phyloP scores from a whole-genome alignment of 2,797 vertebrate species.

The Margarornis squamiger region DNA sequence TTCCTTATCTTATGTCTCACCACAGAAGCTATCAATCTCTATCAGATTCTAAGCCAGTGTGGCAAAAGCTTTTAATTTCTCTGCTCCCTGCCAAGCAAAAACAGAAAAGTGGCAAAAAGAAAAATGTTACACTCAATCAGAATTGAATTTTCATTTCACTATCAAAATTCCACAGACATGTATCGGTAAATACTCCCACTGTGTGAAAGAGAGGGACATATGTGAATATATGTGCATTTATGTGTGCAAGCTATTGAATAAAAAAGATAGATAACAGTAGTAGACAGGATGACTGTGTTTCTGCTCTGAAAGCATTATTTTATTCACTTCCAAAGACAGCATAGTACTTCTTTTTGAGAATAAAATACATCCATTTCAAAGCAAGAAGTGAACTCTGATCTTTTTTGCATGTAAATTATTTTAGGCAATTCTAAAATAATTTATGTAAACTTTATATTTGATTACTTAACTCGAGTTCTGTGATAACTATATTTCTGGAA shows the following conservation, averaged over 20 bases:
- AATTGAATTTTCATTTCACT: neutral
- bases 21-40: conserved; percentile 4
- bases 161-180: neutral
- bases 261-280: neutral
- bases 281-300: neutral
- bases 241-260: neutral
- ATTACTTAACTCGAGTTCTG: neutral
- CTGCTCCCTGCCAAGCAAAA: neutral
- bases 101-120: neutral
- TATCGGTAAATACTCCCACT: neutral
- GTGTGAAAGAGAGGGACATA: neutral
- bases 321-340: neutral
- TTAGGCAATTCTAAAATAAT: neutral
- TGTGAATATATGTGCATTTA: neutral
- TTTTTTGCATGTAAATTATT: neutral
- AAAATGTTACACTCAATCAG: neutral
- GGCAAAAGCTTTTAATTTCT: conserved; percentile 1
- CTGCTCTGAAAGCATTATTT: neutral
- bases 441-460: neutral
- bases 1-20: neutral
- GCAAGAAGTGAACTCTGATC: neutral
- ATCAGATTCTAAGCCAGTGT: neutral
- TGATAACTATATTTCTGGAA: neutral
- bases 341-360: neutral
- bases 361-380: neutral